Conservation (phyloP, 2,113 vertebrate genomes). For the Albula goreensis region DNA sequence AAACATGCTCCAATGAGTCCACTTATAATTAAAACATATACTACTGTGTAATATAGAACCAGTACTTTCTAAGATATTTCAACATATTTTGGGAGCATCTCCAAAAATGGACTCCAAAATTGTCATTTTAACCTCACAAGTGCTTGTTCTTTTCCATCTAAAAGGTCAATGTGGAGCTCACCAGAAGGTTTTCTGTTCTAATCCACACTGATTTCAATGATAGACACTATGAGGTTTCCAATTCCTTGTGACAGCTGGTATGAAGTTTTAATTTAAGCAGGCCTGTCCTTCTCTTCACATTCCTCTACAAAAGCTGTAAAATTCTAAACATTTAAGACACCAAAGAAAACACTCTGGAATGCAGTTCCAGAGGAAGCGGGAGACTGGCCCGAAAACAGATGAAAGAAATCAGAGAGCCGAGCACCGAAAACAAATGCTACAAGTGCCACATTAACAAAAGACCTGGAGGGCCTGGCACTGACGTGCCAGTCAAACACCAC, state of each 20-base stretch:
- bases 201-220: not conserved
- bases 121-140: no score
- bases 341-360: not conserved
- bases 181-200: not conserved
- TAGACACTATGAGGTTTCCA: not conserved
- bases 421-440: constrained; percentile 47
- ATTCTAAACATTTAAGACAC: not conserved
- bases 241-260: not conserved
- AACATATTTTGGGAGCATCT: no score
- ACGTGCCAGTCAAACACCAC: constrained; percentile 73
- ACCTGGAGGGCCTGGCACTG: constrained; percentile 56
- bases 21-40: no score
- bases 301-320: not conserved
- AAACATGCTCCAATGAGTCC: not conserved
- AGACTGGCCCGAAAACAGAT: not conserved
- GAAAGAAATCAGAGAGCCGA: constrained; percentile 6
- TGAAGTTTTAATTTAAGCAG: not conserved
- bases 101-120: no score
- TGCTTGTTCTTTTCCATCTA: no score
- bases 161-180: not conserved
- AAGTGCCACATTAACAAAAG: constrained; percentile 63
- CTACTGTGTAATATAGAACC: no score
- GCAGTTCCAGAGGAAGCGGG: not conserved
- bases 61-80: no score
- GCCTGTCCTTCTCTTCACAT: not conserved